Conservation (phyloP, 1,140 invertebrate species). For the Heliconius nattereri region DNA sequence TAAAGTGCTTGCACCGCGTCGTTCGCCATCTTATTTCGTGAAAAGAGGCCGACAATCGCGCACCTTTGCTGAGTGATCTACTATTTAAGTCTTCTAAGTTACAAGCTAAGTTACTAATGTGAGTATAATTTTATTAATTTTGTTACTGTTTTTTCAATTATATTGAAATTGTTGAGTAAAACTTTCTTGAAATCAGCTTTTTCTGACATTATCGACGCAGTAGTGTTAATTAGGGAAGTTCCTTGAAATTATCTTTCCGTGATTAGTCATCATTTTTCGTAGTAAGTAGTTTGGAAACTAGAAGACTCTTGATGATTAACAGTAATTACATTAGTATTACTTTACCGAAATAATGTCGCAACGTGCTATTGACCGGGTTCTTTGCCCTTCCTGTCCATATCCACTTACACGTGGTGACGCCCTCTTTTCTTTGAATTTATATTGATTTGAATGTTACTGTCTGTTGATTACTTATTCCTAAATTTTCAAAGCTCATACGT, state of each 20-base stretch:
- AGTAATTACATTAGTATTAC: not conserved
- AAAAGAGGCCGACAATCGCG: constrained; percentile 76
- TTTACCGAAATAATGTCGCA: not conserved
- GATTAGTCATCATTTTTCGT: not conserved
- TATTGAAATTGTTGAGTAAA: not conserved
- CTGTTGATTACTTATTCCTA: not conserved
- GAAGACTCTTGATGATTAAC: not conserved
- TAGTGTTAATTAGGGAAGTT: constrained; percentile 22
- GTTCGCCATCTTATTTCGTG: constrained; percentile 69
- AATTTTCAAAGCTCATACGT: not conserved
- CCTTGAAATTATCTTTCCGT: constrained; percentile 31
- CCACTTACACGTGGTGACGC: constrained; percentile 7
- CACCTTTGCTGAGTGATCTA: constrained; percentile 75
- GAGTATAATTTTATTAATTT: constrained; percentile 48
- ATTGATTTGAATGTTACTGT: not conserved
- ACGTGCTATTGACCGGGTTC: not conserved
- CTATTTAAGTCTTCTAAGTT: constrained; percentile 62
- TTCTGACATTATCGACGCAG: not conserved
- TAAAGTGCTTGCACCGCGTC: constrained; percentile 49
- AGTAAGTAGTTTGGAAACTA: not conserved
- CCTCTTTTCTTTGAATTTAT: not conserved
- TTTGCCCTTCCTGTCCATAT: not conserved
- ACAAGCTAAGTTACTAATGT: constrained; percentile 58
- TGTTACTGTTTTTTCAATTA: not conserved
- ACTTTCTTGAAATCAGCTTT: not conserved